Conservation (phyloP, 1,140 invertebrate genomes). For the Venturia canescens region DNA sequence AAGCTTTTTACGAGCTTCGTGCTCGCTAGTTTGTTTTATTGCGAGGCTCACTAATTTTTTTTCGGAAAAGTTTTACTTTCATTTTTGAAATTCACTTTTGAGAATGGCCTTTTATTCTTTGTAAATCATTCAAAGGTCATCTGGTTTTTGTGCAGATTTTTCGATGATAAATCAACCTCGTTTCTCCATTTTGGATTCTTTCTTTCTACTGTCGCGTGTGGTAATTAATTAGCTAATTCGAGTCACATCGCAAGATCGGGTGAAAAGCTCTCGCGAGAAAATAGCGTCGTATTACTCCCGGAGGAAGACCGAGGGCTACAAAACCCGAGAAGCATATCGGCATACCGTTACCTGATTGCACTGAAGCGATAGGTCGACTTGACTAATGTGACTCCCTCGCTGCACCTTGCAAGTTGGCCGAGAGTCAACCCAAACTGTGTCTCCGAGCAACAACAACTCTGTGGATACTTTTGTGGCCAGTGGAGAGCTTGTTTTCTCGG, state of each 20-base stretch:
- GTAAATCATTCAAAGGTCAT: too few relatives aligned
- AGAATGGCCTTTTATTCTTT: too few relatives aligned
- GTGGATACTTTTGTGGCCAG: conserved; percentile 53
- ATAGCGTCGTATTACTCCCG: conserved; percentile 37
- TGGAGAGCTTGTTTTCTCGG: conserved; percentile 57
- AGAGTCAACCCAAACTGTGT: conserved; percentile 32
- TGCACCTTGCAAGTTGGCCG: conserved; percentile 76
- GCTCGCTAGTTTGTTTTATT: too few relatives aligned
- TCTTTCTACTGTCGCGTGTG: conserved; percentile 51
- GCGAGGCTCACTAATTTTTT: too few relatives aligned
- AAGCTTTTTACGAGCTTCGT: too few relatives aligned
- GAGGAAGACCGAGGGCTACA: conserved; percentile 44
- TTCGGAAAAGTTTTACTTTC: too few relatives aligned
- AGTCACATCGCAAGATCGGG: conserved; percentile 56
- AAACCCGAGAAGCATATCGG: conserved; percentile 70
- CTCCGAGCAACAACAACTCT: conserved; percentile 41
- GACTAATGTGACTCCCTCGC: conserved; percentile 73
- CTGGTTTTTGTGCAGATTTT: too few relatives aligned
- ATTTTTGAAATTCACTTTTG: too few relatives aligned
- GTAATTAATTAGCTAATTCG: conserved; percentile 76
- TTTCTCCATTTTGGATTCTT: too few relatives aligned
- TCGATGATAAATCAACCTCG: too few relatives aligned
- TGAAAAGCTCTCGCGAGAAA: conserved; percentile 13
- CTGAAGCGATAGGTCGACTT: conserved; percentile 72
- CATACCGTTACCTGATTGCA: conserved; percentile 75